Base-by-base conservation (phyloP, 2,113 vertebrate species). In the Hyperopisus bebe region DNA sequence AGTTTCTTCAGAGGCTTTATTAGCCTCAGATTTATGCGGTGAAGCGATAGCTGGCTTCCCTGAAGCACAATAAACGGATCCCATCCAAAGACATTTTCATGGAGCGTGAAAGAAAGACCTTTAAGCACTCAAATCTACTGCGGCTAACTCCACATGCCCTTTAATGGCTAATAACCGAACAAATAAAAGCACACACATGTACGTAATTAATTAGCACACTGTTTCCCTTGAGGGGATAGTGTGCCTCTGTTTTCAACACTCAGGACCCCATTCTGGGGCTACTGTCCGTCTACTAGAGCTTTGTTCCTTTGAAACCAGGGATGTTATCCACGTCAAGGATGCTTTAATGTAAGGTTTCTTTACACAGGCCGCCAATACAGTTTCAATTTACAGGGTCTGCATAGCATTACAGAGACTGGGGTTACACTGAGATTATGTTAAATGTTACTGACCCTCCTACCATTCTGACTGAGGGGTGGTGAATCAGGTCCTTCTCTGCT, bases 21-120 rank as follows among this genome's bases (percentile, higher is more conserved):
- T 88, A 88, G 62, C 44, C 66, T 89, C 15, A 89, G 88, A 89
- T 80, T 89, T 89, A 89, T 80, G 70, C 47, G 2, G 88, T 21
- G 8, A 50, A 89, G 50, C n/a, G 46, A 35, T 77, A 47, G 44
- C 31, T 50, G 17, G 31, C 47, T 50, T 74, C 74, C 88, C 88
- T 17, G 15, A 89, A 80, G 66, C 62, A 74, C 66, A 89, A 50
- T 51, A 89, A 77, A 89, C 50, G 8, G 77, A 80, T 80, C 24
- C 74, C 62, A 80, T 89, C 77, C 58, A 77, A 70, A 89, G n/a
- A 24, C 70, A 80, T 77, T 89, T 48, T 66, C 62, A 31, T 27
- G 13, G 47, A 51, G 19, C 31, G 24, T 66, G 58, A 70, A 24
- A 70, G 87, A 47, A 21, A 48, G 39, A 46, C 42, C 39, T 24